phyloP scores from a whole-genome alignment of 2,888 invertebrate genomes.

The Linnaemya tessellans region DNA sequence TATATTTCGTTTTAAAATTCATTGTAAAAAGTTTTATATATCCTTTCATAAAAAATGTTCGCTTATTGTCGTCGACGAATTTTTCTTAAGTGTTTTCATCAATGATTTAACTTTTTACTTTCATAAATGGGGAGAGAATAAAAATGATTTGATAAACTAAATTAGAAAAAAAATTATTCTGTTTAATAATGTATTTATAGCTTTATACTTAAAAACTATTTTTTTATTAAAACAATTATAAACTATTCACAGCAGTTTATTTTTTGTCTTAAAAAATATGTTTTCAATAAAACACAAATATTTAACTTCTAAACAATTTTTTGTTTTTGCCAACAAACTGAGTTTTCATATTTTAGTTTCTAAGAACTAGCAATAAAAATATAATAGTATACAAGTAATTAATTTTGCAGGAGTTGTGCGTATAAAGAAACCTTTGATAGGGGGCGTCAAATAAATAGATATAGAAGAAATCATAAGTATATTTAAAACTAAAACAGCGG shows the following conservation, averaged over 20 bases:
- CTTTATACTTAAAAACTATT: slow-evolving; percentile 71
- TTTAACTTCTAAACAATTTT: slow-evolving; percentile 45
- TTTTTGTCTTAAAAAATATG: slow-evolving; percentile 72
- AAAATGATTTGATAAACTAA: not conserved
- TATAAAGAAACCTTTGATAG: slow-evolving; percentile 30
- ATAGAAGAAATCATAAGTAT: no score
- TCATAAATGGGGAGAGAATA: not conserved
- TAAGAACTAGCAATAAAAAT: not conserved
- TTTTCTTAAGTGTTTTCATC: slow-evolving; percentile 48
- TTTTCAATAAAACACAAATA: slow-evolving; percentile 49
- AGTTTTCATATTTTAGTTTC: slow-evolving; percentile 7
- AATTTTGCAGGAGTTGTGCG: slow-evolving; percentile 46
- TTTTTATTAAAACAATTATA: slow-evolving; percentile 78
- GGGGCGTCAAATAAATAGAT: not conserved
- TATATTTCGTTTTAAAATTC: slow-evolving; percentile 29
- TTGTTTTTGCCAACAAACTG: slow-evolving; percentile 44
- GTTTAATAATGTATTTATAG: slow-evolving; percentile 34
- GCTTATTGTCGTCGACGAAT: slow-evolving; percentile 67
- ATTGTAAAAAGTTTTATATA: slow-evolving; percentile 41
- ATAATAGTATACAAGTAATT: not conserved
- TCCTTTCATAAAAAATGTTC: slow-evolving; percentile 48
- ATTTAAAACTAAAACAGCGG: no score
- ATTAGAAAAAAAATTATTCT: slow-evolving; percentile 11
- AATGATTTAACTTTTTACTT: slow-evolving; percentile 39
- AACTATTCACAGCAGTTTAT: slow-evolving; percentile 82